These are phyloP conservation scores for Drosophila nigrodunni DNA, from an alignment of 1,140 invertebrate species.

Conservation along the genomic window DNA sequence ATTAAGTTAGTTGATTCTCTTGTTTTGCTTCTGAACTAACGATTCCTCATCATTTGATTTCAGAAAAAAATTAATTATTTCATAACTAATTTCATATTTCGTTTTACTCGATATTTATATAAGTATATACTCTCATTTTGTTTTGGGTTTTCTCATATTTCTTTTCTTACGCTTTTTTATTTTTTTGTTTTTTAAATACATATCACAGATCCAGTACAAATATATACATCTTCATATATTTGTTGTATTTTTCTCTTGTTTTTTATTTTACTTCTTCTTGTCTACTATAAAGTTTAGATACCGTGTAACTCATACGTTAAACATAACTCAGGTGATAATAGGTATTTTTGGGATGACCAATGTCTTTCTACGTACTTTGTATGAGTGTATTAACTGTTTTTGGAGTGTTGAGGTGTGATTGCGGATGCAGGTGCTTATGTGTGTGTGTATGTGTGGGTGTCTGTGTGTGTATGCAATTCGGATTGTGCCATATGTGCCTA, in stretches of 20 bases:
- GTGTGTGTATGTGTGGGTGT: constrained; percentile 10
- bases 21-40: constrained; percentile 65
- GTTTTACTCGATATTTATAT: constrained; percentile 57
- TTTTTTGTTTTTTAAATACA: constrained; percentile 78
- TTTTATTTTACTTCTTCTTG: constrained; percentile 53
- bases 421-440: constrained; percentile 24
- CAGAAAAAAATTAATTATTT: constrained; percentile 79
- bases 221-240: constrained; percentile 66
- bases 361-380: constrained; percentile 7
- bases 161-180: not conserved
- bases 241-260: constrained; percentile 31
- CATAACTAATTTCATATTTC: constrained; percentile 78
- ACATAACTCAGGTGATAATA: constrained; percentile 73
- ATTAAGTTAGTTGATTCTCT: constrained; percentile 51
- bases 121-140: constrained; percentile 51
- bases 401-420: constrained; percentile 16
- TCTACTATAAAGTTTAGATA: constrained; percentile 72
- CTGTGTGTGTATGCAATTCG: constrained; percentile 17
- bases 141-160: constrained; percentile 26
- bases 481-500: constrained; percentile 21
- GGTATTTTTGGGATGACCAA: constrained; percentile 46
- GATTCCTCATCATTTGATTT: constrained; percentile 61
- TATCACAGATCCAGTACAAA: constrained; percentile 84
- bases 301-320: constrained; percentile 68
- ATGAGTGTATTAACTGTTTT: constrained; percentile 15